Base-by-base conservation (phyloP, 2,888 invertebrate genomes). In the Bembecia ichneumoniformis region DNA sequence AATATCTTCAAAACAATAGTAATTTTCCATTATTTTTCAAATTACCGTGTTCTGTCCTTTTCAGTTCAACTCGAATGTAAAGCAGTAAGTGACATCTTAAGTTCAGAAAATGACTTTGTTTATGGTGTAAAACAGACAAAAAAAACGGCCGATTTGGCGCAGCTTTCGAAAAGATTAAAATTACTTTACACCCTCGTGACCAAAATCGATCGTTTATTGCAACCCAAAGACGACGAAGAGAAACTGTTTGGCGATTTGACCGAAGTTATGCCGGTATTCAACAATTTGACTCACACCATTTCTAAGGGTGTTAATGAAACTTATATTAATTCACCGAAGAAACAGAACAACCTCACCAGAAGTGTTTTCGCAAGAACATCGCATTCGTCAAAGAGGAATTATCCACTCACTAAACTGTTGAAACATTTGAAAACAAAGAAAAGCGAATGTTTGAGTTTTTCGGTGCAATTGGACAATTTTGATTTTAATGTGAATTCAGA, bases 41-140 rank as follows among this genome's bases (percentile, higher is more conserved):
- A 28, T 28, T 9, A 4, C 9, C 5, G 28, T 5, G 7, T 28
- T 28, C 28, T 28, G 3, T 28, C 2, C 13, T 40, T 40, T 68
- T 49, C 68, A 87, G 87, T 73, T 15, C 72, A 74, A 67, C 63
- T 60, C 17, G 86, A 87, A 60, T 86, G 87, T 55, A 84, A 82
- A 64, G 70, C 81, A 2, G 86, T 86, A 0, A 78, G 74, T 55
- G 77, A 84, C 50, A 58, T 80, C 9, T 58, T 84, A 9, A 63
- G 68, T 47, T 54, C 68, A 0, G 52, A 59, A 2, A 56, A 57
- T 0, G 76, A 79, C 53, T 74, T 68, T 47, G 20, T 63, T 1
- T 80, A 74, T 47, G 61, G 74, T 3, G 55, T 74, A 4, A 71
- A 68, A 53, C 67, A 64, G 52, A 59, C 64, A 1, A 58, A 59